phyloP scores from a whole-genome alignment of 2,888 invertebrate species.

The Dascillus cervinus region DNA sequence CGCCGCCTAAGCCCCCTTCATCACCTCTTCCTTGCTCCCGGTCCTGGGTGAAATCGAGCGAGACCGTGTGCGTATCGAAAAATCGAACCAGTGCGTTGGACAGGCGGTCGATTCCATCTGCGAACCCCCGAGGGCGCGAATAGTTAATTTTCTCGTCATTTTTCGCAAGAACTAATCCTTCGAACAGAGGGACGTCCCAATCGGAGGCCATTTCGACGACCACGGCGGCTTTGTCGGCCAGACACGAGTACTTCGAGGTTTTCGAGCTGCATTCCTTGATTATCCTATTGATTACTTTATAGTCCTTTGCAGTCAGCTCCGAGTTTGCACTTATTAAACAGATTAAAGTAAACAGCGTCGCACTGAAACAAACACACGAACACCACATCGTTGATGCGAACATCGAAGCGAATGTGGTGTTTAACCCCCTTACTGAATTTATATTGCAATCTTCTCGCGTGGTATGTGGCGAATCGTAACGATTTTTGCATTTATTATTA shows the following conservation, averaged over 20 bases:
- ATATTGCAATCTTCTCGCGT: too few relatives aligned
- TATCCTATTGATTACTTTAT: conserved; percentile 19
- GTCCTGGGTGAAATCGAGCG: conserved; percentile 39
- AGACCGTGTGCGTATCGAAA: conserved; percentile 56
- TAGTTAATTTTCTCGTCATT: conserved; percentile 21
- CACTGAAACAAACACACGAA: too few relatives aligned
- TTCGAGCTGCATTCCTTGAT: conserved; percentile 24
- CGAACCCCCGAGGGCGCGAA: conserved; percentile 15
- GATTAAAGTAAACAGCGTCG: too few relatives aligned
- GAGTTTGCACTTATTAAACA: too few relatives aligned
- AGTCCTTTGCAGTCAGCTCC: too few relatives aligned
- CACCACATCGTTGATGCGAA: too few relatives aligned
- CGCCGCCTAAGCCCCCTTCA: conserved; percentile 14
- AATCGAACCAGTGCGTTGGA: conserved; percentile 51
- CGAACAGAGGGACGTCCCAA: conserved; percentile 31
- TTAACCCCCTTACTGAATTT: too few relatives aligned
- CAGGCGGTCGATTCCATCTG: conserved; percentile 36
- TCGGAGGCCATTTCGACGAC: conserved; percentile 32
- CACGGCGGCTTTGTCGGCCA: conserved; percentile 31
- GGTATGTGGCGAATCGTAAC: too few relatives aligned
- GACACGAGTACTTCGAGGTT: conserved; percentile 25
- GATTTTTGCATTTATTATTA: too few relatives aligned
- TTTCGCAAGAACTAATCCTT: conserved; percentile 30
- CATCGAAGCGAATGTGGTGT: too few relatives aligned
- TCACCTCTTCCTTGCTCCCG: conserved; percentile 10